Percentiles rank a stretch among this genome's conserved stretches.
Evolutionary conservation across 2,888 invertebrate species (phyloP).

Genomic region (Tridacna crocea): DNA sequence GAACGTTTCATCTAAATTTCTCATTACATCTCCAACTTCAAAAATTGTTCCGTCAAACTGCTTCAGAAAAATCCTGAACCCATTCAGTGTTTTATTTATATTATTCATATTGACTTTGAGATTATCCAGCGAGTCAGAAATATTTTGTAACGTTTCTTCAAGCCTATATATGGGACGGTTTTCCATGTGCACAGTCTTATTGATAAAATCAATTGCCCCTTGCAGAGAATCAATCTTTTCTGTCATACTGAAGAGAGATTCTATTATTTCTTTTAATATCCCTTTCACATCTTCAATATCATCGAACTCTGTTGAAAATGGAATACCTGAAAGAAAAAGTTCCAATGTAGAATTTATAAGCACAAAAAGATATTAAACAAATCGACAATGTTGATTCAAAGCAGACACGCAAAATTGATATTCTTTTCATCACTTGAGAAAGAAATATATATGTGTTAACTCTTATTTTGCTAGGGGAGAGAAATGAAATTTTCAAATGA

Average conservation of each 20-base stretch:
- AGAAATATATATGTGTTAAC: too few species aligned
- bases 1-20: constrained; percentile 50
- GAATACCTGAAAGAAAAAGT: constrained; percentile 47
- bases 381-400: not conserved
- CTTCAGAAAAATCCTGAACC: constrained; percentile 48
- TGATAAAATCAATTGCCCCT: constrained; percentile 57
- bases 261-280: constrained; percentile 41
- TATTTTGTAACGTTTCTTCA: constrained; percentile 46
- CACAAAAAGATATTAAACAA: not conserved
- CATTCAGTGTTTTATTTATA: constrained; percentile 51
- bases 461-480: too few species aligned
- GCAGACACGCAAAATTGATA: too few species aligned
- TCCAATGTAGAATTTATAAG: not conserved
- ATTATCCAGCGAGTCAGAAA: constrained; percentile 54
- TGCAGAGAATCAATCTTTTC: constrained; percentile 54
- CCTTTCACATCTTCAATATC: constrained; percentile 55
- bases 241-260: constrained; percentile 51
- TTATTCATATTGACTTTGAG: constrained; percentile 51
- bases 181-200: constrained; percentile 52
- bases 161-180: constrained; percentile 47
- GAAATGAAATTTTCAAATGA: too few species aligned
- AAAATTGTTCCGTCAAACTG: constrained; percentile 50
- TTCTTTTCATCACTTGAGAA: too few species aligned
- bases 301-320: constrained; percentile 43
- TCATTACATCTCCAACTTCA: constrained; percentile 53